Conservation (phyloP, 2,888 invertebrate species). For the Diadromus collaris region DNA sequence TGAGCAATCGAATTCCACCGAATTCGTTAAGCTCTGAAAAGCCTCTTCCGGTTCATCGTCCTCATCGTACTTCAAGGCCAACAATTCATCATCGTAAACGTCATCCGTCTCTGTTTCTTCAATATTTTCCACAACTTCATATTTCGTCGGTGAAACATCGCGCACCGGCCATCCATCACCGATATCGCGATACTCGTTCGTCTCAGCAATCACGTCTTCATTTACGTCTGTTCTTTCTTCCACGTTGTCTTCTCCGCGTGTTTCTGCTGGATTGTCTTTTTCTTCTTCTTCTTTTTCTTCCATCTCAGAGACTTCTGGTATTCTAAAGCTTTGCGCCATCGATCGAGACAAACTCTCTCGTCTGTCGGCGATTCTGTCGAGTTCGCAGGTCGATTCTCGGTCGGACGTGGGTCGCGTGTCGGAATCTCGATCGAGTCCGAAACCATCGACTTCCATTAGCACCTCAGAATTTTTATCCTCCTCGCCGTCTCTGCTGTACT, state of each 20-base stretch:
- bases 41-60: conserved; percentile 55
- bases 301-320: background rate
- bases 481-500: conserved; percentile 43
- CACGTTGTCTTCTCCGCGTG: conserved; percentile 1
- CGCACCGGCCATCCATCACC: background rate
- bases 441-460: conserved; percentile 62
- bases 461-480: conserved; percentile 56
- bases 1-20: conserved; percentile 27
- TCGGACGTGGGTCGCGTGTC: conserved; percentile 33
- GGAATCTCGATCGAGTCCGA: conserved; percentile 61
- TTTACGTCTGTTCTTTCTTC: background rate
- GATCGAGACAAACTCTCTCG: background rate
- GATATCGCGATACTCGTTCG: conserved; percentile 30
- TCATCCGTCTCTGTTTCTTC: conserved; percentile 39
- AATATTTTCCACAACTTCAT: conserved; percentile 1
- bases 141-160: background rate
- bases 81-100: conserved; percentile 61
- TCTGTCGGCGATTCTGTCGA: conserved; percentile 12
- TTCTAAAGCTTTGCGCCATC: background rate
- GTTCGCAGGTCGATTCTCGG: conserved; percentile 20
- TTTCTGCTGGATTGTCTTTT: background rate
- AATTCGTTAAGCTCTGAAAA: conserved; percentile 61
- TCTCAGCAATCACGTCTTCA: conserved; percentile 8
- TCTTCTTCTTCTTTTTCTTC: conserved; percentile 7
- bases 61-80: conserved; percentile 55